Base-by-base conservation (phyloP, 2,113 vertebrate genomes). In the Asarcornis scutulata region DNA sequence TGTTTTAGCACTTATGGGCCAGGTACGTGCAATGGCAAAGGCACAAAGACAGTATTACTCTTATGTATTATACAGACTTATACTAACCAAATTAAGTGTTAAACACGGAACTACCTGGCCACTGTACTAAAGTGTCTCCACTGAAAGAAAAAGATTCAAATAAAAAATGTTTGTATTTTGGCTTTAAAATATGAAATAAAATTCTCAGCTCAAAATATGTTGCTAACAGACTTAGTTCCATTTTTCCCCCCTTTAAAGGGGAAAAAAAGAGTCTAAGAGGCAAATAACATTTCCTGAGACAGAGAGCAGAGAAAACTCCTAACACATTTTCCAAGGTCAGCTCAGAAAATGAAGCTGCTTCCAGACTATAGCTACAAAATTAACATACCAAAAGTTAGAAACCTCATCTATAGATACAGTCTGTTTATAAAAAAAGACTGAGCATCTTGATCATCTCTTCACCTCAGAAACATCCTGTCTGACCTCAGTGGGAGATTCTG, bases 221-320 rank as follows among this genome's bases (percentile, higher is more conserved):
- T 58, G 52, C 50, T 78, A 78, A 22, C 21, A n/a, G 11, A 48
- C 60, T 62, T 67, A 12, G 8, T 23, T 80, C 9, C 32, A 76
- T 87, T 76, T n/a, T 7, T 59, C 7, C 67, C 83, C 90, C 72
- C 11, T 34, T 18, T n/a, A 13, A 26, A 44, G 63, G 81, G 50
- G 6, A 40, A 40, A 40, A 48, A 64, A 69, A 12, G 6, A 72
- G 46, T 31, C 42, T n/a, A 52, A 74, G 85, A 79, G 29, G 40
- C 58, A 94, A 78, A 88, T 79, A 88, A 38, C 20, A 36, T 80
- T 84, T 91, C 78, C 86, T 75, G 69, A 75, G 86, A 82, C 11
- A 31, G 56, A 86, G 89, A 87, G n/a, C 46, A 80, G 66, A 89
- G 91, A 89, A 83, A 56, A 77, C 34, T 91, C 42, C 67, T 64